These are phyloP conservation scores for Macrochelys suwanniensis DNA, from an alignment of 2,797 vertebrate species.

Conservation along the genomic window DNA sequence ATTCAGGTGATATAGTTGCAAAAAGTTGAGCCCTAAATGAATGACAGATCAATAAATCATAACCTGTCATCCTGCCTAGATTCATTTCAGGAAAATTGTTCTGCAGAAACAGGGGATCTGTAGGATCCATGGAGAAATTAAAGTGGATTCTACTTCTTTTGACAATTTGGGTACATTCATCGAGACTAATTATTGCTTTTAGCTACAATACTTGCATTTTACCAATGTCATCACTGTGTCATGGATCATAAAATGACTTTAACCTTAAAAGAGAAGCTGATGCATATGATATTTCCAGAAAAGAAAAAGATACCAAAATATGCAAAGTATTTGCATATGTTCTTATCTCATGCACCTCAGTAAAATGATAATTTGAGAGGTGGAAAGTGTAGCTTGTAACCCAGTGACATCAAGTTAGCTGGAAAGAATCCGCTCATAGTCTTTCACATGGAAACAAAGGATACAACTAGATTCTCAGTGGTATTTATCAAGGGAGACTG, in stretches of 20 bases:
- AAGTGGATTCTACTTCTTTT: not conserved
- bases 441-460: not conserved
- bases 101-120: not conserved
- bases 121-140: not conserved
- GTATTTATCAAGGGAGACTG: not conserved
- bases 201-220: not conserved
- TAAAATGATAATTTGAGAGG: not conserved
- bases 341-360: not conserved
- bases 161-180: not conserved
- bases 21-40: not conserved
- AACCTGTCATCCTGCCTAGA: not conserved
- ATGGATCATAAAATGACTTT: not conserved
- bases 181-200: not conserved
- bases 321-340: not conserved
- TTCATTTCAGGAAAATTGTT: slow-evolving; percentile 1
- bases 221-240: not conserved
- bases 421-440: not conserved
- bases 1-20: not conserved
- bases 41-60: slow-evolving; percentile 39
- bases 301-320: not conserved
- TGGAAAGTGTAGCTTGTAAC: not conserved
- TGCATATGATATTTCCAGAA: not conserved
- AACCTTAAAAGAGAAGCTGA: not conserved
- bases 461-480: not conserved
- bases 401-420: not conserved